Conservation (phyloP, 2,888 invertebrate genomes). For the Microctonus aethiopoides region DNA sequence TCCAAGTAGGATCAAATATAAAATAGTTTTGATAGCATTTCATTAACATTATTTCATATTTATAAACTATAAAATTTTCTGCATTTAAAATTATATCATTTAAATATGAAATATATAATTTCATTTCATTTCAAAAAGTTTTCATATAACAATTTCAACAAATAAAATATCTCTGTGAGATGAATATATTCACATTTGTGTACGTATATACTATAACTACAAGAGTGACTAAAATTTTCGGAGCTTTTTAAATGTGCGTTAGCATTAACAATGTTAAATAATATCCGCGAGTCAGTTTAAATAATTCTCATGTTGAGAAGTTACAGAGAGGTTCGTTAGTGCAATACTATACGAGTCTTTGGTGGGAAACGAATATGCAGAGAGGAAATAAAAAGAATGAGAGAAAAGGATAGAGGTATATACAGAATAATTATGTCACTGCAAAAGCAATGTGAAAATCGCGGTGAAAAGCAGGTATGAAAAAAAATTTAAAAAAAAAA, state of each 20-base stretch:
- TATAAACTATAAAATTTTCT: not conserved
- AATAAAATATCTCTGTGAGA: not conserved
- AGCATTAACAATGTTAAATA: not conserved
- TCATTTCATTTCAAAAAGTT: not conserved
- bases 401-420: not conserved
- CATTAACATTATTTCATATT: not conserved
- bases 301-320: not conserved
- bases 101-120: not conserved
- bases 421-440: not conserved
- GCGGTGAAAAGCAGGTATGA: not conserved
- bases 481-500: slow-evolving; percentile 2
- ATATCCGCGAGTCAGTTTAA: not conserved
- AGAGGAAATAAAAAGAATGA: not conserved
- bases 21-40: not conserved
- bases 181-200: not conserved
- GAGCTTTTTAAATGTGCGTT: not conserved
- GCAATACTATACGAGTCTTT: slow-evolving; percentile 3
- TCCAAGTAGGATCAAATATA: not conserved
- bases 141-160: not conserved
- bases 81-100: not conserved
- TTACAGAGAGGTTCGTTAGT: slow-evolving; percentile 12
- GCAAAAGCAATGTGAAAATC: not conserved
- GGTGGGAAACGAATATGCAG: not conserved
- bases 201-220: not conserved
- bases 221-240: not conserved